Base-by-base conservation (phyloP, 1,140 invertebrate species). In the Zaprionus africanus region DNA sequence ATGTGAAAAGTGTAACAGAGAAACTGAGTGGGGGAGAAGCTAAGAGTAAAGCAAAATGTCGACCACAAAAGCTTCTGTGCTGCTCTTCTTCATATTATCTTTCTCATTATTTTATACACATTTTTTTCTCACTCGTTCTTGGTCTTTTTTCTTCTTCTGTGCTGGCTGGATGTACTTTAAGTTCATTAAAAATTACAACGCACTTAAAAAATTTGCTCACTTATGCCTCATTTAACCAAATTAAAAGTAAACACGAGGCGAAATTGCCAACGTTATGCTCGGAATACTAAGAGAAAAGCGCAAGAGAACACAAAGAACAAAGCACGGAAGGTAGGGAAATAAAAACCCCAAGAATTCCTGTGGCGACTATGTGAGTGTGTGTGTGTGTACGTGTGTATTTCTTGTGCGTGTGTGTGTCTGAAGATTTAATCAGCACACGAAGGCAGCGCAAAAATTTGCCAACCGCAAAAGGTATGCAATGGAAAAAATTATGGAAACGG, bases 191-290 rank as follows among this genome's bases (percentile, higher is more conserved):
- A 88, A 87, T 88, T 87, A 83, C 76, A 87, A 73, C 78, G 78
- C 80, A 88, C 84, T 84, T 83, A 85, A 78, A 86, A 88, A 88
- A 81, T 68, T 82, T 87, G 81, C 67, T 80, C 84, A 87, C 83
- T 87, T 83, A 90, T 84, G 85, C 85, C 85, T 90, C 85, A 88
- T 90, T 90, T 85, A 90, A 90, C 79, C 79, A 90, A 90, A 90
- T 90, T 90, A 90, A 90, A 90, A 90, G 86, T 90, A 90, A 90
- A 90, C 85, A 90, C 73, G 75, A 82, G 38, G 9, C 63, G 13
- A 77, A 74, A 78, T 81, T 66, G 67, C 64, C 74, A 77, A 12
- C 31, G 66, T 38, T 60, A 60, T 26, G 36, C 26, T 53, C 19
- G 26, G 68, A 82, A 67, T 69, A 65, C 54, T 60, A 63, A 38